phyloP scores from a whole-genome alignment of 1,140 invertebrate genomes.

The Liolophura sinensis region DNA sequence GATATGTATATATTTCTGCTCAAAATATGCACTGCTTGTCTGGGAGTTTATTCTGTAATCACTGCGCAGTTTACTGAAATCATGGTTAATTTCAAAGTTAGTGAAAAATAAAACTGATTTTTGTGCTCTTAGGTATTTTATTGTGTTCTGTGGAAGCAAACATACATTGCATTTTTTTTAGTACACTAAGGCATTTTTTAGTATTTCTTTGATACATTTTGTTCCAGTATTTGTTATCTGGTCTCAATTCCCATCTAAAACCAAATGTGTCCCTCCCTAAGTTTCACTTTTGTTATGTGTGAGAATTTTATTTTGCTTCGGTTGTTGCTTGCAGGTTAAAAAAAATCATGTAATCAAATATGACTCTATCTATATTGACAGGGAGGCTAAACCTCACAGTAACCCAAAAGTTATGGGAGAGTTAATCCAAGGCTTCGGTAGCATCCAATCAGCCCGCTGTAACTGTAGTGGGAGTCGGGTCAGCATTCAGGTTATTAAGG shows the following conservation, averaged over 20 bases:
- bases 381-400: conserved; percentile 64
- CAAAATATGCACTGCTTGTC: not conserved
- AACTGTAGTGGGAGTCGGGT: conserved; percentile 85
- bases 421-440: conserved; percentile 77
- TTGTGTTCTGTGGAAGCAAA: not conserved
- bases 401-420: conserved; percentile 66
- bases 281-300: too few species aligned
- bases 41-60: not conserved
- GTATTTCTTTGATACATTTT: too few species aligned
- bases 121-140: too few species aligned
- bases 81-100: not conserved
- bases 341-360: too few species aligned
- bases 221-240: too few species aligned
- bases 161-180: too few species aligned
- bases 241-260: too few species aligned
- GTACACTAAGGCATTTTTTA: too few species aligned
- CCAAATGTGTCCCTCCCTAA: too few species aligned
- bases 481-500: conserved; percentile 80
- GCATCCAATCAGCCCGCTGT: conserved; percentile 82
- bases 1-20: not conserved
- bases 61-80: not conserved
- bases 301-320: too few species aligned
- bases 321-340: too few species aligned
- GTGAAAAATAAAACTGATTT: not conserved
- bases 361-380: conserved; percentile 22